These are phyloP conservation scores for Listrodromus nycthemerus DNA, from an alignment of 2,888 invertebrate genomes.

Conservation along the genomic window DNA sequence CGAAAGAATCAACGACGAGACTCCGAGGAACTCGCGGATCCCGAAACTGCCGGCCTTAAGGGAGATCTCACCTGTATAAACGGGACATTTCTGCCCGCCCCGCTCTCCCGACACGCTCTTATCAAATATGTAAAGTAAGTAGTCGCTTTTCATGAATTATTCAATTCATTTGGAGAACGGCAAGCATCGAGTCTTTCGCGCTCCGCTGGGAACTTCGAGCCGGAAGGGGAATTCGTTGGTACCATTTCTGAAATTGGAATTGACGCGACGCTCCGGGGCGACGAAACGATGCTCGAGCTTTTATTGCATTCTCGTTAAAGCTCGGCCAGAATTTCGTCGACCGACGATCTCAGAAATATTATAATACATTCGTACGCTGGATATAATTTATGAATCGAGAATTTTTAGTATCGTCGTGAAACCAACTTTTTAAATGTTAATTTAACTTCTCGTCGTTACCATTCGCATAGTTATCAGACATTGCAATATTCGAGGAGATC, in stretches of 20 bases:
- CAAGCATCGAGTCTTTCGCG: background rate
- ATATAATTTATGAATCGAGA: too few relatives aligned
- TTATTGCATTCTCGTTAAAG: background rate
- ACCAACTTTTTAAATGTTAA: too few relatives aligned
- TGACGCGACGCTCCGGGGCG: background rate
- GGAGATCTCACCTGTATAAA: slow-evolving; percentile 83
- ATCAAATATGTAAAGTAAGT: slow-evolving; percentile 84
- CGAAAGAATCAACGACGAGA: slow-evolving; percentile 23
- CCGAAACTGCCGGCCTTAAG: slow-evolving; percentile 49
- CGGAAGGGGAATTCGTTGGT: background rate
- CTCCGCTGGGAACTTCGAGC: slow-evolving; percentile 20
- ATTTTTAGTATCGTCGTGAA: too few relatives aligned
- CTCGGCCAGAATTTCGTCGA: too few relatives aligned
- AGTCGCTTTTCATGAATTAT: slow-evolving; percentile 52
- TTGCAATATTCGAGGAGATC: background rate
- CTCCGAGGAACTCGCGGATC: slow-evolving; percentile 22
- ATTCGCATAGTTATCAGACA: background rate
- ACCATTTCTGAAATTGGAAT: slow-evolving; percentile 28
- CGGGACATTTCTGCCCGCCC: slow-evolving; percentile 82
- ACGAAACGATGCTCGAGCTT: background rate
- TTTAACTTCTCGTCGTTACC: too few relatives aligned
- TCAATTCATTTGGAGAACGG: slow-evolving; percentile 38
- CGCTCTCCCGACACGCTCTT: slow-evolving; percentile 79
- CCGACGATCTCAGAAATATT: too few relatives aligned
- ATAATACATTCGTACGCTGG: too few relatives aligned